Conservation (phyloP, 1,140 invertebrate species). For the Pseudomyrmex concolor region DNA sequence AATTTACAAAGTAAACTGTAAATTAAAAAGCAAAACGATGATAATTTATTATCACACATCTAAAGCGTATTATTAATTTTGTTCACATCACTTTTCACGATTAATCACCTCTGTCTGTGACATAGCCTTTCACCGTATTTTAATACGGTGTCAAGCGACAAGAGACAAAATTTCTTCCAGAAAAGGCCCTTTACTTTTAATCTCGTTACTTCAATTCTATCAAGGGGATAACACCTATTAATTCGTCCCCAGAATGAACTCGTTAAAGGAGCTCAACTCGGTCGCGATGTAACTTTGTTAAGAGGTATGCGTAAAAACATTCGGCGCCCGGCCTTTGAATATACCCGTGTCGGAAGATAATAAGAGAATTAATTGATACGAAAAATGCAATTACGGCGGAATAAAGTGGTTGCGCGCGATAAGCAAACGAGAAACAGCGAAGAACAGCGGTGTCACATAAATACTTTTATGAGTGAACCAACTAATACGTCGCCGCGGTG, state of each 20-base stretch:
- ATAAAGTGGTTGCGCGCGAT: constrained; percentile 28
- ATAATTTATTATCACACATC: constrained; percentile 7
- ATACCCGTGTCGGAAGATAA: constrained; percentile 38
- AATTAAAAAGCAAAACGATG: no score
- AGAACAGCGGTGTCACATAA: no score
- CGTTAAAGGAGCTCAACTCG: constrained; percentile 73
- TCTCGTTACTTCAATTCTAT: constrained; percentile 75
- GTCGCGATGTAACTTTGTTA: constrained; percentile 70
- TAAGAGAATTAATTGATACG: constrained; percentile 44
- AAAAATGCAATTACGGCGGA: constrained; percentile 39
- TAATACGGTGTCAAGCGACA: constrained; percentile 63
- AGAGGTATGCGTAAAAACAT: constrained; percentile 65
- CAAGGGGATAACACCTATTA: constrained; percentile 75
- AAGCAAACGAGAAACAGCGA: constrained; percentile 7
- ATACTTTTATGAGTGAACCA: no score
- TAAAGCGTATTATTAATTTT: constrained; percentile 57
- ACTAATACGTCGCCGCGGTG: background rate
- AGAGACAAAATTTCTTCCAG: constrained; percentile 69
- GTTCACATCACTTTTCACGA: constrained; percentile 63
- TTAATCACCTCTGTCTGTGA: constrained; percentile 62
- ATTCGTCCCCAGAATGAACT: constrained; percentile 74
- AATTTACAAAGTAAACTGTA: background rate
- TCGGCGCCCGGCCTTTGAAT: constrained; percentile 56
- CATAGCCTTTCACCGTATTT: constrained; percentile 61
- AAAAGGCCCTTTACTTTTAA: constrained; percentile 72